Evolutionary conservation across 2,797 vertebrate genomes (phyloP).

Genomic region (Hypotaenidia philippensis): DNA sequence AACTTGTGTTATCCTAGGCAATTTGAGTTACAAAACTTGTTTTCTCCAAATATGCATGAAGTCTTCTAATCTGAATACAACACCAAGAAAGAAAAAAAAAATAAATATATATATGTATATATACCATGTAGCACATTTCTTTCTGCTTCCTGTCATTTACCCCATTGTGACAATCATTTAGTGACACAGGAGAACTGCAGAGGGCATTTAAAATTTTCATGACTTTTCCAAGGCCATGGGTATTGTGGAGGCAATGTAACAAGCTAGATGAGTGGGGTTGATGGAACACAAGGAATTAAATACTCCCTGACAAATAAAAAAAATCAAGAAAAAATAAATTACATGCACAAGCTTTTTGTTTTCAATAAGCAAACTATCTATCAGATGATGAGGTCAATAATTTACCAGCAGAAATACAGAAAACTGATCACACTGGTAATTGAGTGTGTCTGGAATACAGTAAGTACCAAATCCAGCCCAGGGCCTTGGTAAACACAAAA

Average conservation of each 20-base stretch:
- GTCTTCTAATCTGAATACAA: background rate
- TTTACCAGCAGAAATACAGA: background rate
- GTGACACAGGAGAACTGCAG: background rate
- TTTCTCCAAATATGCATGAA: background rate
- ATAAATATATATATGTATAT: background rate
- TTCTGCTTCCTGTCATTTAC: background rate
- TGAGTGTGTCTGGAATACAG: rapidly evolving
- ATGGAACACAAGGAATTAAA: background rate
- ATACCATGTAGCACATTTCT: background rate
- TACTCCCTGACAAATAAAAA: background rate
- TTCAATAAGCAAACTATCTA: background rate
- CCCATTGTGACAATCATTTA: background rate
- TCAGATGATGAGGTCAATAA: background rate
- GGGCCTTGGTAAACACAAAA: background rate
- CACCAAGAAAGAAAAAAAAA: background rate
- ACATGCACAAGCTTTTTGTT: background rate
- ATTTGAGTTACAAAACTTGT: background rate
- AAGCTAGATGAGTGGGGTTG: background rate
- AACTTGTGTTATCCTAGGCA: background rate
- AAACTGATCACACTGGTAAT: background rate
- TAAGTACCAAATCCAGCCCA: background rate
- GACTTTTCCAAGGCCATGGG: background rate
- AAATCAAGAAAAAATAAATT: background rate
- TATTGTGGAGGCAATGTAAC: background rate
- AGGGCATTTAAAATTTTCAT: background rate